Evolutionary conservation across 2,113 vertebrate genomes (phyloP).

Genomic region (Eublepharis macularius): DNA sequence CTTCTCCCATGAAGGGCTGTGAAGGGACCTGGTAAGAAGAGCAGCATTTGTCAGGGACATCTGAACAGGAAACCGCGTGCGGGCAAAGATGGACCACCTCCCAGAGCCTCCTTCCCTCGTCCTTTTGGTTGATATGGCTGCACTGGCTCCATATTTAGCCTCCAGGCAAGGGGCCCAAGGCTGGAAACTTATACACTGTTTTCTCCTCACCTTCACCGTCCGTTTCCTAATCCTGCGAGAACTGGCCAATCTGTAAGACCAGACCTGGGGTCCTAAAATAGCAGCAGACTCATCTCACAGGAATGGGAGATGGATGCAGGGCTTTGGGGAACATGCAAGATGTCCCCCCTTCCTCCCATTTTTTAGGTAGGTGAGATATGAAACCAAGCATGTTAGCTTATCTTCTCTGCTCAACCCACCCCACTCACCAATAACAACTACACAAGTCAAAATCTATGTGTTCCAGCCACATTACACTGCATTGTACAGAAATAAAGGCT

Average conservation of each 20-base stretch:
- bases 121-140: background rate
- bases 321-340: background rate
- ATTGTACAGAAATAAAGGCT: background rate
- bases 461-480: slow-evolving; percentile 7
- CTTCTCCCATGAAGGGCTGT: background rate
- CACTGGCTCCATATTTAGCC: background rate
- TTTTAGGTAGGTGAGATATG: background rate
- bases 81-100: background rate
- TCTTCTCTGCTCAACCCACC: background rate
- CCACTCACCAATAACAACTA: background rate
- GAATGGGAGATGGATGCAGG: background rate
- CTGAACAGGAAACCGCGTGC: background rate
- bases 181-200: background rate
- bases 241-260: background rate
- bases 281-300: background rate
- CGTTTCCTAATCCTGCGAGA: too few species aligned
- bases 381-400: background rate
- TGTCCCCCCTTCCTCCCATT: background rate
- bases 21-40: background rate
- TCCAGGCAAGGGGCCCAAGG: background rate
- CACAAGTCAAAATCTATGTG: background rate
- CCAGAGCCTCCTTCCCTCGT: background rate
- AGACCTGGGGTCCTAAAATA: background rate
- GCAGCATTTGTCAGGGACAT: background rate
- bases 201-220: background rate